Percentiles rank a stretch among this genome's conserved stretches.
These are phyloP conservation scores for Clarias laeviceps DNA, from an alignment of 2,797 vertebrate genomes.

Conservation along the genomic window DNA sequence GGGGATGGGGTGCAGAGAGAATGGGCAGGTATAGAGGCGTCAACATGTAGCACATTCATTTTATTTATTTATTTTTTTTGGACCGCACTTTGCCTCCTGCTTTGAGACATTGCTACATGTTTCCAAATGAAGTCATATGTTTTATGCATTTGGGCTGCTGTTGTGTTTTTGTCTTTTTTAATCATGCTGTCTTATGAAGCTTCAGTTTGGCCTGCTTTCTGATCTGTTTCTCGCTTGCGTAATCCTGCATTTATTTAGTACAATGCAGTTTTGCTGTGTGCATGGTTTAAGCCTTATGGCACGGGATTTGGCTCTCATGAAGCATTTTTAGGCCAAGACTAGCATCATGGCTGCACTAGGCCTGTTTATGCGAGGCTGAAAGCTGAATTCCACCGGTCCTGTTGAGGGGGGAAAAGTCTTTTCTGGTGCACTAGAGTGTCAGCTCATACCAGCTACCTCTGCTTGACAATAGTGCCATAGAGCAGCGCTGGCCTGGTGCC, in stretches of 20 bases:
- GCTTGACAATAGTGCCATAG: slow-evolving; percentile 25
- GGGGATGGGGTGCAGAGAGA: slow-evolving; percentile 58
- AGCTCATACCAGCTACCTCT: slow-evolving; percentile 31
- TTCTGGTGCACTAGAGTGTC: slow-evolving; percentile 30
- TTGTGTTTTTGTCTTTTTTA: slow-evolving; percentile 19
- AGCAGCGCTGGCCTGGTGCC: slow-evolving; percentile 39
- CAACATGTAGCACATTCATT: not conserved
- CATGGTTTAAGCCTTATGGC: not conserved
- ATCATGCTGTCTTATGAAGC: not conserved
- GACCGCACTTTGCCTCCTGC: not conserved
- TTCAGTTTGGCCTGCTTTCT: not conserved
- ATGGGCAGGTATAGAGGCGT: slow-evolving; percentile 66
- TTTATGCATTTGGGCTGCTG: not conserved
- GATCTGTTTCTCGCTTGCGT: slow-evolving; percentile 4
- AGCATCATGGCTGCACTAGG: slow-evolving; percentile 25
- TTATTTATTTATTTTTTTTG: not conserved
- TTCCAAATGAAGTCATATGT: not conserved
- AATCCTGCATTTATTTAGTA: not conserved
- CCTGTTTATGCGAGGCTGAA: slow-evolving; percentile 12
- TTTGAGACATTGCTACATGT: not conserved
- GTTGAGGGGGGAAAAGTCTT: not conserved
- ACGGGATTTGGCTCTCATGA: slow-evolving; percentile 1
- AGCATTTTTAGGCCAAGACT: not conserved
- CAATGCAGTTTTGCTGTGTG: slow-evolving; percentile 15
- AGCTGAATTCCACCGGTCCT: slow-evolving; percentile 16